Percentiles rank a stretch among this genome's conserved stretches.
Conservation (phyloP, 2,797 vertebrate genomes). For the Cyclura pinguis region DNA sequence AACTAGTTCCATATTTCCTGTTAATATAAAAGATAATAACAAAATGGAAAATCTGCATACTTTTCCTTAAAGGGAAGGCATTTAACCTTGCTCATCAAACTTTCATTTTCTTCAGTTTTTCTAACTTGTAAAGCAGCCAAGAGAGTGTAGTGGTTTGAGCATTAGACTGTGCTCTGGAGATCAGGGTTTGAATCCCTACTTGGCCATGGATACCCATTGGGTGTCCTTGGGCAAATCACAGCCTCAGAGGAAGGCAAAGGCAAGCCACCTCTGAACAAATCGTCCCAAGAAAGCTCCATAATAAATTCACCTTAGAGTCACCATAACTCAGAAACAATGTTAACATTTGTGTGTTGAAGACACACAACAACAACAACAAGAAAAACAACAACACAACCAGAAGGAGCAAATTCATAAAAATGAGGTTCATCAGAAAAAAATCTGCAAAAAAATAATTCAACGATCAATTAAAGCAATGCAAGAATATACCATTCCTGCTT, state of each 20-base stretch:
- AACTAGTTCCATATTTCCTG: constrained; percentile 59
- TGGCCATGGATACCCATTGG: too few species aligned
- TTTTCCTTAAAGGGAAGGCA: background rate
- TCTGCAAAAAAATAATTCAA: constrained; percentile 46
- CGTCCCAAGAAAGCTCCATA: too few species aligned
- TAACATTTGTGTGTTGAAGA: too few species aligned
- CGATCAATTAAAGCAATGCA: fast-evolving
- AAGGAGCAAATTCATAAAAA: constrained; percentile 28
- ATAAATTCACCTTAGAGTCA: too few species aligned
- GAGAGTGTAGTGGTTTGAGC: too few species aligned
- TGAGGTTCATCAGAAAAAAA: background rate
- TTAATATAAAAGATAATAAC: constrained; percentile 28
- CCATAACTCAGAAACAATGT: too few species aligned
- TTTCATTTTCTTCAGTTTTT: constrained; percentile 21
- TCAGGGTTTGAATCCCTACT: too few species aligned
- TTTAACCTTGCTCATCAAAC: constrained; percentile 29
- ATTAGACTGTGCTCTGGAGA: too few species aligned
- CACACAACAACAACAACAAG: too few species aligned
- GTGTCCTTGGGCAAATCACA: too few species aligned
- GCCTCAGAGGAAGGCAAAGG: too few species aligned
- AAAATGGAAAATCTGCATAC: background rate
- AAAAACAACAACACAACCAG: background rate
- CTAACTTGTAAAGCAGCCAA: background rate
- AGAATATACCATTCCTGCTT: constrained; percentile 1
- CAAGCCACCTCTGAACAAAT: too few species aligned